Evolutionary conservation across 2,113 vertebrate genomes (phyloP).

Genomic region (Brevimyrus niger): DNA sequence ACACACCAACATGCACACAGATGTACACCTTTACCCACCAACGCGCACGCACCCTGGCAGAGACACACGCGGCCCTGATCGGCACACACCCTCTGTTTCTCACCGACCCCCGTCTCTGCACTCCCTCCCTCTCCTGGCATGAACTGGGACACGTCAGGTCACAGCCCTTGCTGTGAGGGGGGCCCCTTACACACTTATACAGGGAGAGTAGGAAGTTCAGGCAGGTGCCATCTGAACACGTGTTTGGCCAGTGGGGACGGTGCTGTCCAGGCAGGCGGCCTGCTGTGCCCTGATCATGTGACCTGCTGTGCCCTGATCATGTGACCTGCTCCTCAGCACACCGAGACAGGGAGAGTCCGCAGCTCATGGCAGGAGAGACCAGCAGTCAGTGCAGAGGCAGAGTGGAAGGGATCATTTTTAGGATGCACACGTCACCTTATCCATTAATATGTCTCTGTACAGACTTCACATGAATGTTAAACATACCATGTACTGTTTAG

Average conservation of each 20-base stretch:
- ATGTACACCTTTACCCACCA: not conserved
- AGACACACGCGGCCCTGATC: not conserved
- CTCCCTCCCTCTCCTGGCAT: not conserved
- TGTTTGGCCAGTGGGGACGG: not conserved
- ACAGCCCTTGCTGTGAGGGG: not conserved
- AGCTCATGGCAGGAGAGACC: not conserved
- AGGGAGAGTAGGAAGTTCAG: not conserved
- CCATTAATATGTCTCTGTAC: not conserved
- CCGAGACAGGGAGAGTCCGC: not conserved
- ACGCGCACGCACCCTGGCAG: not conserved
- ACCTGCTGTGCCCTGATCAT: not conserved
- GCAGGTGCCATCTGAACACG: not conserved
- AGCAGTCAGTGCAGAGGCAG: not conserved
- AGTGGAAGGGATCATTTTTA: not conserved
- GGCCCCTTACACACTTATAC: not conserved
- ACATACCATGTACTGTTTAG: not conserved
- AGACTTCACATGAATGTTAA: not conserved
- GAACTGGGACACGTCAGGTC: not conserved
- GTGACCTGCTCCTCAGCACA: not conserved
- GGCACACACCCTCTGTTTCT: not conserved
- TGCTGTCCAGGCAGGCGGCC: not conserved
- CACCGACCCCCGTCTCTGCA: not conserved
- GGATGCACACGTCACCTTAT: not conserved
- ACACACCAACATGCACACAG: not conserved
- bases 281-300: not conserved